A percentile compares a stretch with the other conserved stretches of the same genome.
These are phyloP conservation scores for Desoria tigrina DNA, from an alignment of 2,888 invertebrate species.

Conservation along the genomic window DNA sequence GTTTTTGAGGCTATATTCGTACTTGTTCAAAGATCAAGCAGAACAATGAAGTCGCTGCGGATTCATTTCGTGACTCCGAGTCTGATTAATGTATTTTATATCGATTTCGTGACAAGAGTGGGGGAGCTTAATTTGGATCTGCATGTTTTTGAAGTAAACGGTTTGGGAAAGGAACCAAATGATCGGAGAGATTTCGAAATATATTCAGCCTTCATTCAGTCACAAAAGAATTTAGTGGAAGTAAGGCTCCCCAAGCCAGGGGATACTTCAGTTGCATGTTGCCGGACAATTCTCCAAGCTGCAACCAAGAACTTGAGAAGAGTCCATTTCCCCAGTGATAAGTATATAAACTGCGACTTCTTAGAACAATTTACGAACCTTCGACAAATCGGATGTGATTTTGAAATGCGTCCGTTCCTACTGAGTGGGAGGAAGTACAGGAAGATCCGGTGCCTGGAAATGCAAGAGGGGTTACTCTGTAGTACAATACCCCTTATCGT, in stretches of 20 bases:
- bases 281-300: slow-evolving; percentile 22
- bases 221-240: slow-evolving; percentile 29
- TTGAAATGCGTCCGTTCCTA: slow-evolving; percentile 26
- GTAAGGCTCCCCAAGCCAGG: slow-evolving; percentile 29
- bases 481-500: slow-evolving; percentile 27
- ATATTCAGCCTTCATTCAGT: slow-evolving; percentile 25
- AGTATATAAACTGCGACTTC: slow-evolving; percentile 30
- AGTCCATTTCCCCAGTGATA: slow-evolving; percentile 24
- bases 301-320: slow-evolving; percentile 9
- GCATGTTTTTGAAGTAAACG: slow-evolving; percentile 23
- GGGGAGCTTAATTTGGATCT: slow-evolving; percentile 21
- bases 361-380: slow-evolving; percentile 26
- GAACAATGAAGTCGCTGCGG: slow-evolving; percentile 19
- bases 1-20: slow-evolving; percentile 23
- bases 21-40: slow-evolving; percentile 7
- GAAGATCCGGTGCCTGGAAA: slow-evolving; percentile 25
- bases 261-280: slow-evolving; percentile 19
- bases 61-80: slow-evolving; percentile 24
- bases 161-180: slow-evolving; percentile 25
- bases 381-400: slow-evolving; percentile 26
- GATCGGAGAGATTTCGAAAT: slow-evolving; percentile 28
- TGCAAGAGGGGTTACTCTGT: slow-evolving; percentile 24
- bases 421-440: slow-evolving; percentile 20
- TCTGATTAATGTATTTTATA: slow-evolving; percentile 27
- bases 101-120: slow-evolving; percentile 24